Percentiles rank a stretch among this genome's conserved stretches.
These are phyloP conservation scores for Lepidochrysops patricia DNA, from an alignment of 2,888 invertebrate genomes.

Conservation along the genomic window DNA sequence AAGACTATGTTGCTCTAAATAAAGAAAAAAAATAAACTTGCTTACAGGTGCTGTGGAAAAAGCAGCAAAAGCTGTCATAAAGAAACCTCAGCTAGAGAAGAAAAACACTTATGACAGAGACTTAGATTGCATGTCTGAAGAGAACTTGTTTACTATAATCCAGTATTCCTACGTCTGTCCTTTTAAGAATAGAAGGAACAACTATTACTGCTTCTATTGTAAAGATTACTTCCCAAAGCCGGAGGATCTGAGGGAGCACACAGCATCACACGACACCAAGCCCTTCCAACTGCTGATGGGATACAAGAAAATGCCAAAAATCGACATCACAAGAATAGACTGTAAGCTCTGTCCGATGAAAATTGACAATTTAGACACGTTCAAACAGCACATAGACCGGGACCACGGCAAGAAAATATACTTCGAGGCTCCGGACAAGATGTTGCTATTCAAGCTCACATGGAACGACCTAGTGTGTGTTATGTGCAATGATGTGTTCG, in stretches of 20 bases:
- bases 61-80: constrained; percentile 14
- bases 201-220: constrained; percentile 65
- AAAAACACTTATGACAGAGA: constrained; percentile 55
- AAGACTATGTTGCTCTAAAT: too few species aligned
- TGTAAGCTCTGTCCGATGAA: constrained; percentile 50
- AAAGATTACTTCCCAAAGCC: constrained; percentile 64
- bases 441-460: constrained; percentile 49
- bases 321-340: constrained; percentile 60
- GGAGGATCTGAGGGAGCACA: constrained; percentile 59
- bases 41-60: constrained; percentile 19
- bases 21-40: neutral
- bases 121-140: constrained; percentile 62
- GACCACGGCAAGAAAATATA: constrained; percentile 59
- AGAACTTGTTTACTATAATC: constrained; percentile 57
- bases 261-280: constrained; percentile 54
- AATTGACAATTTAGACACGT: constrained; percentile 48
- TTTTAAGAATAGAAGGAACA: constrained; percentile 59
- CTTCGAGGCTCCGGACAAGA: constrained; percentile 59
- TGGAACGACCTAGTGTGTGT: constrained; percentile 64
- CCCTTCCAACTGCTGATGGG: constrained; percentile 61
- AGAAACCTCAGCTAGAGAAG: constrained; percentile 41
- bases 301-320: constrained; percentile 61
- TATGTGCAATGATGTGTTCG: constrained; percentile 59
- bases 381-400: constrained; percentile 55
- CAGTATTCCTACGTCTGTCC: constrained; percentile 62